These are phyloP conservation scores for Odocoileus virginianus DNA, from an alignment of 2,113 vertebrate genomes.

Conservation along the genomic window DNA sequence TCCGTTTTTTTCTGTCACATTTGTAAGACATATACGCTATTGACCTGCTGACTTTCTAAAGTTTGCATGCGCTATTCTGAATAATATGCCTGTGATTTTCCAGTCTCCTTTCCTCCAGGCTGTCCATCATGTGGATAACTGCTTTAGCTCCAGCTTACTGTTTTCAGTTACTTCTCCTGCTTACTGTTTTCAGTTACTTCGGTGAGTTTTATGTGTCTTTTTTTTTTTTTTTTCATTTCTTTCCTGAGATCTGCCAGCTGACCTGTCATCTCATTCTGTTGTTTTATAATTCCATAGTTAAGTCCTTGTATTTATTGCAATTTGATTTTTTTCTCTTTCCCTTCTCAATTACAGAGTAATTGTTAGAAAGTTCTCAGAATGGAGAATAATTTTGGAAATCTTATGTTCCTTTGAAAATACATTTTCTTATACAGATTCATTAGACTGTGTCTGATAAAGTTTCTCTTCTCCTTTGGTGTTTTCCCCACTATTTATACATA, in stretches of 20 bases:
- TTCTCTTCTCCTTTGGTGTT: neutral
- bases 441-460: neutral
- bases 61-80: neutral
- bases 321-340: neutral
- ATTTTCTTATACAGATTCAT: neutral
- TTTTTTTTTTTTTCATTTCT: neutral
- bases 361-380: neutral
- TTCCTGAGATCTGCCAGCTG: neutral
- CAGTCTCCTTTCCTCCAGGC: neutral
- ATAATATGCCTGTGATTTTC: neutral
- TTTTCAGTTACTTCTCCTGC: neutral
- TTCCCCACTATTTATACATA: neutral
- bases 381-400: neutral
- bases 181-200: neutral
- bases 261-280: neutral
- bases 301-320: neutral
- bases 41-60: neutral
- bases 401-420: neutral
- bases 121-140: neutral
- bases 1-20: neutral
- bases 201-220: neutral
- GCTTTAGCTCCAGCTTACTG: neutral
- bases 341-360: neutral
- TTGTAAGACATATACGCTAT: neutral
- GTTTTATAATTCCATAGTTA: neutral